Evolutionary conservation across 2,113 vertebrate species (phyloP), one percentile per base, ranked within the genome.

Genomic region (Cichladusa arquata): DNA sequence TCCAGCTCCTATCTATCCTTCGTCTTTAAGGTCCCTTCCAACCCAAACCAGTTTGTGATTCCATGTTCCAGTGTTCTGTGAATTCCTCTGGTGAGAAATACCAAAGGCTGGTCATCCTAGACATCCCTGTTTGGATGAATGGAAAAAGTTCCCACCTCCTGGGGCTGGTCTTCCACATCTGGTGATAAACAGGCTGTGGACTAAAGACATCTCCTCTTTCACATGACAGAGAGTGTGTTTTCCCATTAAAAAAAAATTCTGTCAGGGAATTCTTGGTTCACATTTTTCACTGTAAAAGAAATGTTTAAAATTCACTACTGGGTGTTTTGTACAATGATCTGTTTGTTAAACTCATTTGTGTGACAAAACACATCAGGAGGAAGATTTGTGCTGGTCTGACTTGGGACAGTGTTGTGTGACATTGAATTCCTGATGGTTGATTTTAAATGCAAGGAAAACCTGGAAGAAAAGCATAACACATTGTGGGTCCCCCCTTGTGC

Each of bases 211-310:
- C 31, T 72, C 16, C 23, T 58, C 48, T 48, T 73, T 44, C 40
- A 53, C 0, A 0, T 40, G 51, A 28, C 34, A 54, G 12, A n/a
- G 14, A 20, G 9, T 8, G 12, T 42, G 26, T 42, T 81, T 64
- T 58, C 12, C 12, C 18, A 25, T 36, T 19, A 10, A 26, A 77
- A 53, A 53, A 36, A 19, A 58, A 10, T 3, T 19, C 12, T 38
- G 12, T 10, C 42, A 44, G 25, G 24, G 16, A 85, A 48, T 24
- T 8, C 62, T 71, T 71, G 38, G 12, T 34, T 7, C 56, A n/a
- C 29, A 19, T 62, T 81, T 85, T 48, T 77, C 33, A 19, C 9
- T 44, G n/a, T 29, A 47, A 77, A 85, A 44, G 8, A 48, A 19
- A 51, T 9, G 19, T 74, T 58, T 54, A 47, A 56, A 60, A 19